A percentile compares a stretch with the other conserved stretches of the same genome.
These are phyloP conservation scores for Oenanthe melanoleuca DNA, from an alignment of 2,113 vertebrate genomes.

Conservation along the genomic window DNA sequence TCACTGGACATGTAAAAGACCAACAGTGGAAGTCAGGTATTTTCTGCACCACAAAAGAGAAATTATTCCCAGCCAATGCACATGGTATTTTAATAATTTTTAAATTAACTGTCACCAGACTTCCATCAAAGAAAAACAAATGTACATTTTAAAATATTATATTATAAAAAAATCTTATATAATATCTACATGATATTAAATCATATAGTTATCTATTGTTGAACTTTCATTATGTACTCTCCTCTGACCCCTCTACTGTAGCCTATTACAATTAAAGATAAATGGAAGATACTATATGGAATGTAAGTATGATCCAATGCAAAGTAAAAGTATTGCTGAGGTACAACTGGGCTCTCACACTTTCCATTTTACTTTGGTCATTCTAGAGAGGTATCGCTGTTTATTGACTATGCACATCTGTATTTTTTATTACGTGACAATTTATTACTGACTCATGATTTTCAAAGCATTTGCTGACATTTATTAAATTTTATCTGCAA, in stretches of 20 bases:
- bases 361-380: background rate
- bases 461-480: background rate
- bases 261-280: background rate
- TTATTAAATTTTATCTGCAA: background rate
- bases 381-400: background rate
- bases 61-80: background rate
- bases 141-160: background rate
- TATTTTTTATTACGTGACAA: background rate
- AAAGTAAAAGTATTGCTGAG: background rate
- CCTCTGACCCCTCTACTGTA: fast-evolving
- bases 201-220: background rate
- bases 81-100: background rate
- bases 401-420: background rate
- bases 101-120: background rate
- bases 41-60: background rate
- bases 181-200: background rate
- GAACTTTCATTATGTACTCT: background rate
- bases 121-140: background rate
- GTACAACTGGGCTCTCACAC: background rate
- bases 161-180: background rate
- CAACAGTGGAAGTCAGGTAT: background rate
- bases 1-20: background rate
- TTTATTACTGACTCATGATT: background rate
- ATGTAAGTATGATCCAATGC: fast-evolving
- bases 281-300: background rate